Conservation (phyloP, 2,113 vertebrate genomes). For the Rutilus rutilus region DNA sequence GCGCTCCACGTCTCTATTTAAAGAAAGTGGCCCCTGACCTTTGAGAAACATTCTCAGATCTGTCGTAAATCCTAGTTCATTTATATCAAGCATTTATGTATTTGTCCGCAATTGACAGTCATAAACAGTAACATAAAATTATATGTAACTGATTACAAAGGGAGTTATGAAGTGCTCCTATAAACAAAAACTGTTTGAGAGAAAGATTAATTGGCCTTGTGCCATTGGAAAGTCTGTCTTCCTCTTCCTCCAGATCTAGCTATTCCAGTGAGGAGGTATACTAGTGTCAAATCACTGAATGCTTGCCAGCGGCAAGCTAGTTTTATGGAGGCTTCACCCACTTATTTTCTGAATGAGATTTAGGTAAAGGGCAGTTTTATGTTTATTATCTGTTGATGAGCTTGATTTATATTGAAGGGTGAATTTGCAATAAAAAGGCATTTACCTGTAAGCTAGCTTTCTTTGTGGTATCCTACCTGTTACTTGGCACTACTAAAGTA, state of each 20-base stretch:
- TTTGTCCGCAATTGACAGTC: neutral
- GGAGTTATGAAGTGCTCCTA: constrained; percentile 40
- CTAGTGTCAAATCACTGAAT: neutral
- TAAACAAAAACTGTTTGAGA: constrained; percentile 20
- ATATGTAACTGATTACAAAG: constrained; percentile 6
- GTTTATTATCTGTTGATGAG: neutral
- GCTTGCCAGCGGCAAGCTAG: neutral
- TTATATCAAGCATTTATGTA: neutral
- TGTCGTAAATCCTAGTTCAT: neutral
- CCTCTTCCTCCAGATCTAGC: neutral
- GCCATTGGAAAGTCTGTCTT: constrained; percentile 3
- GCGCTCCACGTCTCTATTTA: neutral
- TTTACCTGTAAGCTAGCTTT: neutral
- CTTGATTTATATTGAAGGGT: neutral
- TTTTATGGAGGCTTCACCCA: constrained; percentile 13
- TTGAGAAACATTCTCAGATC: neutral
- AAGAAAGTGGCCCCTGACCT: neutral
- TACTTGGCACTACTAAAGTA: neutral
- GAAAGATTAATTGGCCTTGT: constrained; percentile 40
- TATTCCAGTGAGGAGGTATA: neutral
- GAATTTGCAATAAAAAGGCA: neutral
- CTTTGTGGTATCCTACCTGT: neutral
- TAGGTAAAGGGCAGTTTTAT: constrained; percentile 20
- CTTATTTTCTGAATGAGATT: constrained; percentile 16
- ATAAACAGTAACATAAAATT: neutral